These are phyloP conservation scores for Idaea biselata DNA, from an alignment of 2,888 invertebrate species.

Conservation along the genomic window DNA sequence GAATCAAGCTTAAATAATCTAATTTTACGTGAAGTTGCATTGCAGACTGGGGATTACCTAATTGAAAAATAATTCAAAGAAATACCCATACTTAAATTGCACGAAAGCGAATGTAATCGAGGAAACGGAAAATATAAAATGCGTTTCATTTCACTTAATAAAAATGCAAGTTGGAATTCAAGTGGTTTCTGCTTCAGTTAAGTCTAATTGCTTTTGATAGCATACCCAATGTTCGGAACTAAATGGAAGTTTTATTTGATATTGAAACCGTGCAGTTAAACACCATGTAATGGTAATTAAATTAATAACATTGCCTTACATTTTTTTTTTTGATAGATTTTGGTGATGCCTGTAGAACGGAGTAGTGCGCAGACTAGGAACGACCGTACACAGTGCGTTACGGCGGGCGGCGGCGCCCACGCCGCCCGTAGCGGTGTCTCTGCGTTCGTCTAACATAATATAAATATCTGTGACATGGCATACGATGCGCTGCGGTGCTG, in stretches of 20 bases:
- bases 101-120: constrained; percentile 37
- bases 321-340: too few relatives aligned
- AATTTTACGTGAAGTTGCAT: constrained; percentile 9
- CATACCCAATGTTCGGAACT: not conserved
- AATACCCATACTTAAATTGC: constrained; percentile 33
- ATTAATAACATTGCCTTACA: not conserved
- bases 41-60: constrained; percentile 7
- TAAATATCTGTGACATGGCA: too few relatives aligned
- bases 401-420: too few relatives aligned
- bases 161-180: constrained; percentile 27
- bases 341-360: too few relatives aligned
- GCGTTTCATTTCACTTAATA: constrained; percentile 36
- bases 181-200: constrained; percentile 32
- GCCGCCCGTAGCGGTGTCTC: too few relatives aligned
- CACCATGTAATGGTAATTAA: not conserved
- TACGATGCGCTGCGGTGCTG: too few relatives aligned
- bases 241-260: not conserved
- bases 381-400: too few relatives aligned
- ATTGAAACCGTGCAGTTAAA: not conserved
- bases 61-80: constrained; percentile 37
- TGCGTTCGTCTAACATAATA: too few relatives aligned
- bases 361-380: too few relatives aligned
- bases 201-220: constrained; percentile 33
- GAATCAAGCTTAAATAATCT: not conserved
- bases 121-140: constrained; percentile 31